These are phyloP conservation scores for Taenioides sp. DNA, from an alignment of 2,797 vertebrate genomes.

Conservation along the genomic window DNA sequence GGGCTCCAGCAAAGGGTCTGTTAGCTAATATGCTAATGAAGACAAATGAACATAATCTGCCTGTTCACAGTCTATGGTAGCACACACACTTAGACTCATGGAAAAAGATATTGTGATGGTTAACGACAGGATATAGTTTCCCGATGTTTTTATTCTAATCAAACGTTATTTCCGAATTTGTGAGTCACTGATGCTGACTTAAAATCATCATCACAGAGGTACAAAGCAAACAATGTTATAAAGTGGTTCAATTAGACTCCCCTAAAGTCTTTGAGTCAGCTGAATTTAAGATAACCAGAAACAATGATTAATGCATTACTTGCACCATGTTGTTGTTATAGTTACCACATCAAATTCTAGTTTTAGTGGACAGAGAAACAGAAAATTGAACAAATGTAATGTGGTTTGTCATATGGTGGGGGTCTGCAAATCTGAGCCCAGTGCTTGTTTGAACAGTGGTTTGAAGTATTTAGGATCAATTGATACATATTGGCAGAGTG, in stretches of 20 bases:
- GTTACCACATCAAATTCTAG: conserved; percentile 1
- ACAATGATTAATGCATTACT: conserved; percentile 1
- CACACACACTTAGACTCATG: conserved; percentile 27
- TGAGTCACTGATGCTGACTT: conserved; percentile 4
- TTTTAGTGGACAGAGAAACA: background rate
- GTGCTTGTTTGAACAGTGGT: too few relatives aligned
- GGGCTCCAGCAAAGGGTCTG: conserved; percentile 63
- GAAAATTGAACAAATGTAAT: too few relatives aligned
- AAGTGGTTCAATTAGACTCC: background rate
- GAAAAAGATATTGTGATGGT: conserved; percentile 25
- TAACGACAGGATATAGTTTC: conserved; percentile 38
- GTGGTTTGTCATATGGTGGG: too few relatives aligned
- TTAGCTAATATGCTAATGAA: conserved; percentile 80
- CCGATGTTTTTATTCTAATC: conserved; percentile 9
- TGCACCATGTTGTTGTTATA: background rate
- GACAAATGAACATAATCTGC: conserved; percentile 79
- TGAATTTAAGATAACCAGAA: background rate
- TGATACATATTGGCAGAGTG: too few relatives aligned
- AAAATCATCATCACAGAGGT: conserved; percentile 4
- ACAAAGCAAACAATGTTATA: background rate
- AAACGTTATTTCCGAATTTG: background rate
- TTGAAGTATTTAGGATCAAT: too few relatives aligned
- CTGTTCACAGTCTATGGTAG: conserved; percentile 60
- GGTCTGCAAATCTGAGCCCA: too few relatives aligned
- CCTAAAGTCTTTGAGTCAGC: background rate